Evolutionary conservation across 2,797 vertebrate species (phyloP), one percentile per base, ranked within the genome.

Genomic region (Rhadinocentrus ornatus): DNA sequence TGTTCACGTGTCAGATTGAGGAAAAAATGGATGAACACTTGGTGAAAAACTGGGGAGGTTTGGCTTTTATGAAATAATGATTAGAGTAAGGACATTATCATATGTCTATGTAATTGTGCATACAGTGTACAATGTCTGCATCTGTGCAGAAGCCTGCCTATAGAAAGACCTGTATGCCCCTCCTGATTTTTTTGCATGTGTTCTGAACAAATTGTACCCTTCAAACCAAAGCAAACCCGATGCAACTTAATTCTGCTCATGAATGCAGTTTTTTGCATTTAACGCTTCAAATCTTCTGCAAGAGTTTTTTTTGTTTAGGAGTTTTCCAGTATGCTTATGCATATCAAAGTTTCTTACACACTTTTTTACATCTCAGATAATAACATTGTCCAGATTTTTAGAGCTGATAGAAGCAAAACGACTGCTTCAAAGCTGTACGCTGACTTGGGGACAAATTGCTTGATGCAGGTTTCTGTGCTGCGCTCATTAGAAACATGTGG

Each of bases 161-260:
- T 32, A 37, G 12, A 55, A 44, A 27, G 15, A 29, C 29, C 3
- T 57, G n/a, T 20, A 53, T 24, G 66, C 52, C 46, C 67, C 70
- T 69, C 55, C 27, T 37, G 65, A 27, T 69, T 67, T n/a, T 58
- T 82, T 65, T 77, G 34, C 66, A 71, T 46, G 72, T 22, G 16
- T 69, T 62, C 60, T 62, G 9, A 57, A 83, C 74, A 81, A 81
- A 75, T 66, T 84, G 67, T 80, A 73, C 62, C 71, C 73, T 82
- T 81, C 54, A 83, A 70, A 78, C 26, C 48, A 68, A 83, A 82
- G 13, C 68, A 82, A 85, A 80, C 74, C 62, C 29, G 70, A 72
- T 35, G 46, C 67, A 62, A 65, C 73, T 59, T 13, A 68, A 71
- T 73, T 69, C 37, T 72, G 7, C 8, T 69, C 1, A 71, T 59